Evolutionary conservation across 2,888 invertebrate genomes (phyloP).

Genomic region (Encarsia formosa): DNA sequence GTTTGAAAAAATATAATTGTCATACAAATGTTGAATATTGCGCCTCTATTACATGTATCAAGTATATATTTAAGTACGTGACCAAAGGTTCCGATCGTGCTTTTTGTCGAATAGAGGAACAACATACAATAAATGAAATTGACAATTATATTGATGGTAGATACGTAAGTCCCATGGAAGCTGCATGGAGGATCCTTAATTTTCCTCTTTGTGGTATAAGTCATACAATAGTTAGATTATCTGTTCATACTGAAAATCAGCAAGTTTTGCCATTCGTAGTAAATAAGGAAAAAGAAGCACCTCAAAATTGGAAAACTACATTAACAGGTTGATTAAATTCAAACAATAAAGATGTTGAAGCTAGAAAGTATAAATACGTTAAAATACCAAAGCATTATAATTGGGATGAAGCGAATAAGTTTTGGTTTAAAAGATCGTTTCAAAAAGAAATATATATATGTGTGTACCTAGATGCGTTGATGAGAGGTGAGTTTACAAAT

Average conservation of each 20-base stretch:
- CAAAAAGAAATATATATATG: no score
- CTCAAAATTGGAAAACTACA: not conserved
- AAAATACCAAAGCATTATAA: conserved; percentile 3
- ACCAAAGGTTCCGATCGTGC: not conserved
- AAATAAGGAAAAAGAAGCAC: not conserved
- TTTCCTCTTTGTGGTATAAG: not conserved
- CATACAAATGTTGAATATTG: not conserved
- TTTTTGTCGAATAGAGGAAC: not conserved
- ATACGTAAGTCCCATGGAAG: conserved; percentile 1
- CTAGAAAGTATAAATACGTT: not conserved
- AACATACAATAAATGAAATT: not conserved
- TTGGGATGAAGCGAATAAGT: not conserved
- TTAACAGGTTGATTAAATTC: not conserved
- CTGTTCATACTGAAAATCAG: not conserved
- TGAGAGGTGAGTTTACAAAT: no score
- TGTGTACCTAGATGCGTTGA: no score
- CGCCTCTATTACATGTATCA: not conserved
- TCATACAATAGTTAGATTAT: not conserved
- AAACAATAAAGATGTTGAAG: not conserved
- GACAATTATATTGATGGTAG: not conserved
- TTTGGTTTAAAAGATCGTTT: not conserved
- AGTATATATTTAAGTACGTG: not conserved
- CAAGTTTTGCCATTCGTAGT: not conserved
- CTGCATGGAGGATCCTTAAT: not conserved
- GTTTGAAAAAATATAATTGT: not conserved